These are phyloP conservation scores for Scomberomorus guttatus DNA, from an alignment of 2,797 vertebrate genomes.

Conservation along the genomic window DNA sequence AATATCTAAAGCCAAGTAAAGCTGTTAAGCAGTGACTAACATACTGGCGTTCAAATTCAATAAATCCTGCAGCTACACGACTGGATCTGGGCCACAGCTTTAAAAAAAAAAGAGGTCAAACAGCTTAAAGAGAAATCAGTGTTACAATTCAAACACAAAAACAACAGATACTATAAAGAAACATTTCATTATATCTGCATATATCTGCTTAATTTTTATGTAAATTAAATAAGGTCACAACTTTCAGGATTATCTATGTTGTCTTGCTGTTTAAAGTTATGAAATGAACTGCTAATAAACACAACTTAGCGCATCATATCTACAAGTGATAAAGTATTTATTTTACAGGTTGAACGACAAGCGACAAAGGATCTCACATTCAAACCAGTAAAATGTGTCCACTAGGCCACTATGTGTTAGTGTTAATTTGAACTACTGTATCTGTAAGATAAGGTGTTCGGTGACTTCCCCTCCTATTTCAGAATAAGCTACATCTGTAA, in stretches of 20 bases:
- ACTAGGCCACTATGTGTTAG: neutral
- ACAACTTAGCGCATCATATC: neutral
- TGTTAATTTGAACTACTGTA: neutral
- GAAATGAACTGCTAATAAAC: neutral
- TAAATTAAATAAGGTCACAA: no score
- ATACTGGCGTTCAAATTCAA: neutral
- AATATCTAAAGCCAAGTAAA: conserved; percentile 7
- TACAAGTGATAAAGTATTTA: neutral
- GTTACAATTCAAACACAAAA: neutral
- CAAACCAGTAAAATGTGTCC: neutral
- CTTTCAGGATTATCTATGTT: neutral
- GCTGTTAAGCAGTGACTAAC: neutral
- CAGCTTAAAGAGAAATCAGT: neutral
- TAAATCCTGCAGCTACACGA: conserved; percentile 9
- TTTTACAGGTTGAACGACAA: neutral
- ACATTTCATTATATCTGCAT: neutral
- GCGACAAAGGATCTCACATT: neutral
- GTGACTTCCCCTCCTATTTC: neutral
- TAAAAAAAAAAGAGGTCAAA: conserved; percentile 21
- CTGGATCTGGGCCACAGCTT: neutral
- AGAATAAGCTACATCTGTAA: neutral
- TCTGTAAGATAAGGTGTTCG: neutral
- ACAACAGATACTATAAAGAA: neutral
- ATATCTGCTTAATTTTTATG: neutral
- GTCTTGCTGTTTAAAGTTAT: neutral